Percentiles rank a stretch among this genome's conserved stretches.
These are phyloP conservation scores for Entomobrya proxima DNA, from an alignment of 2,888 invertebrate genomes.

Conservation along the genomic window DNA sequence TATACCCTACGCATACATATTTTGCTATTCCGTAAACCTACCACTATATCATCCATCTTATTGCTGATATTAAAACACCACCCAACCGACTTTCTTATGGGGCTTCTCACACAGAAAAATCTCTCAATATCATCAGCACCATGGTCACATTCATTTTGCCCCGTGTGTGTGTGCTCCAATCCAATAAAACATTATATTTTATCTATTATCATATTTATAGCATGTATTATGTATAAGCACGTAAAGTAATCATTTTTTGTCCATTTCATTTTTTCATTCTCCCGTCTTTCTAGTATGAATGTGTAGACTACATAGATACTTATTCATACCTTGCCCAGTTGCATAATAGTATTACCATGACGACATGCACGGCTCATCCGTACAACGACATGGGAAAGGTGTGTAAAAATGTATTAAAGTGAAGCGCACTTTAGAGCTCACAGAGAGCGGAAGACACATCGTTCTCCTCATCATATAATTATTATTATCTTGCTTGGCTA, in stretches of 20 bases:
- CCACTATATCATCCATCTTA: no score
- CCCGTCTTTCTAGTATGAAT: not conserved
- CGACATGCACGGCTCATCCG: no score
- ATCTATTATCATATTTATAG: no score
- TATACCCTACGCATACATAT: not conserved
- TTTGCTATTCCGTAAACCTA: no score
- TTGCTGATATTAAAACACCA: no score
- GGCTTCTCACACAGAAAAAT: no score
- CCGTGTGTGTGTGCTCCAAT: slow-evolving; percentile 19
- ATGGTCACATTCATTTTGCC: no score
- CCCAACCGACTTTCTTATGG: no score
- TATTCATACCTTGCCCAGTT: not conserved
- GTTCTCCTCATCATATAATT: slow-evolving; percentile 31
- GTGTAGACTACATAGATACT: not conserved
- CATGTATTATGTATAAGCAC: not conserved
- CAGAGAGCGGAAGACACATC: slow-evolving; percentile 56
- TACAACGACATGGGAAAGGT: slow-evolving; percentile 46
- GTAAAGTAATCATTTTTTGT: not conserved
- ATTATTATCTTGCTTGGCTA: slow-evolving; percentile 60
- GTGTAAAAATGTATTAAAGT: slow-evolving; percentile 8
- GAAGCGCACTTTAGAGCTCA: not conserved
- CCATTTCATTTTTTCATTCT: not conserved
- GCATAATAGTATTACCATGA: not conserved
- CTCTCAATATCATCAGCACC: no score
- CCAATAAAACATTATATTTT: slow-evolving; percentile 19